Evolutionary conservation across 2,888 invertebrate species (phyloP), one percentile per base, ranked within the genome.

Genomic region (Euphydryas editha): DNA sequence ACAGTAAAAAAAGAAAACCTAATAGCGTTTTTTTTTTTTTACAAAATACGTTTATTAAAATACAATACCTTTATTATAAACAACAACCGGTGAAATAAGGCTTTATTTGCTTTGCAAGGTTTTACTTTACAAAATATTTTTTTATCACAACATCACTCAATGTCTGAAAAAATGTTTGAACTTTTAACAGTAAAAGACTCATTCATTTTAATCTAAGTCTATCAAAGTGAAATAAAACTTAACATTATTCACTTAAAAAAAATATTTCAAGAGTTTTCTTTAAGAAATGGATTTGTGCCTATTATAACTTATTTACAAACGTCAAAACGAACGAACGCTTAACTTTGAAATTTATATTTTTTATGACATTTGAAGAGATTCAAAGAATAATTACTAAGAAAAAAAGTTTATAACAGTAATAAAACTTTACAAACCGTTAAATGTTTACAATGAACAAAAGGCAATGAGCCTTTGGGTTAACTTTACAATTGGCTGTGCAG

Each of bases 11-110:
- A n/a, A n/a, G n/a, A n/a, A n/a, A n/a, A n/a, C n/a, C 15, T 44
- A 44, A 15, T 44, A 44, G n/a, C 15, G 42, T 44, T 15, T n/a
- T 11, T 39, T 39, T 39, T 74, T 78, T 71, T 77, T 72, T 72
- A 30, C 30, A 71, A 74, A 44, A 30, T n/a, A 46, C 17, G 55
- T 62, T 56, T 56, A 55, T 18, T 18, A 56, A 20, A 47, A 51
- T 58, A 63, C 24, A 51, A 42, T 47, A 42, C n/a, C 36, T 47
- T 37, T 49, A 39, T 21, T 39, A 57, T 21, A 30, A 37, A 44
- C 30, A 46, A 46, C 46, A 56, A 39, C 18, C 30, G 39, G 20
- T 11, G 13, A 46, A 47, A 20, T 30, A 44, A 49, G 20, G 47
- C 30, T 59, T 44, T 37, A 57, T 36, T 39, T 20, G 30, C 20